Percentiles rank a stretch among this genome's conserved stretches.
Evolutionary conservation across 2,797 vertebrate genomes (phyloP).

Genomic region (Gymnodraco acuticeps): DNA sequence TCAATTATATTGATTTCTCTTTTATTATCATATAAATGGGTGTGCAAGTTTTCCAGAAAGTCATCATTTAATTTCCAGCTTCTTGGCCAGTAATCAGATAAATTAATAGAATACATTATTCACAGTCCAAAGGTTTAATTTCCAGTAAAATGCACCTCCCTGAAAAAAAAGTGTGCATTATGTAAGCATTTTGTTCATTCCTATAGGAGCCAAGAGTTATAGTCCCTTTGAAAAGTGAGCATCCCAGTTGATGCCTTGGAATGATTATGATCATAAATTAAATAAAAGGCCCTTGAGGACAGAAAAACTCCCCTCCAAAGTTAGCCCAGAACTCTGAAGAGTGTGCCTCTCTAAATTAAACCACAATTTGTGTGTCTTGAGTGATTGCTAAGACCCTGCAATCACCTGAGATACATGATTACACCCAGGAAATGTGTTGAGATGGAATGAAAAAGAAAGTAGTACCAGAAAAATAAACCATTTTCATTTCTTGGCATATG

Average conservation of each 20-base stretch:
- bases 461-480: slow-evolving; percentile 27
- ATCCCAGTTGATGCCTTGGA: slow-evolving; percentile 58
- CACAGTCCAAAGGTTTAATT: slow-evolving; percentile 40
- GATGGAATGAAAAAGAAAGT: slow-evolving; percentile 15
- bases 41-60: slow-evolving; percentile 11
- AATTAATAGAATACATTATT: slow-evolving; percentile 54
- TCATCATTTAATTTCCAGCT: too few relatives aligned
- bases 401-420: slow-evolving; percentile 54
- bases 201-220: slow-evolving; percentile 52
- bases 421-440: slow-evolving; percentile 46
- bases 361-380: slow-evolving; percentile 27
- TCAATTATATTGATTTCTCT: slow-evolving; percentile 10
- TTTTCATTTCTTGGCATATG: slow-evolving; percentile 53
- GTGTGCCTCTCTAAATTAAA: slow-evolving; percentile 56
- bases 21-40: neutral
- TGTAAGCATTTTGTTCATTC: slow-evolving; percentile 62
- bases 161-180: slow-evolving; percentile 36
- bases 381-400: slow-evolving; percentile 25
- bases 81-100: slow-evolving; percentile 31
- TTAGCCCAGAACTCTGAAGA: slow-evolving; percentile 41
- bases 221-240: slow-evolving; percentile 51
- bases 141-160: slow-evolving; percentile 33
- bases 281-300: slow-evolving; percentile 55
- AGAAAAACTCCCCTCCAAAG: slow-evolving; percentile 40
- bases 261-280: slow-evolving; percentile 66